Base-by-base conservation (phyloP, 2,888 invertebrate species). In the Aporophyla nigra region DNA sequence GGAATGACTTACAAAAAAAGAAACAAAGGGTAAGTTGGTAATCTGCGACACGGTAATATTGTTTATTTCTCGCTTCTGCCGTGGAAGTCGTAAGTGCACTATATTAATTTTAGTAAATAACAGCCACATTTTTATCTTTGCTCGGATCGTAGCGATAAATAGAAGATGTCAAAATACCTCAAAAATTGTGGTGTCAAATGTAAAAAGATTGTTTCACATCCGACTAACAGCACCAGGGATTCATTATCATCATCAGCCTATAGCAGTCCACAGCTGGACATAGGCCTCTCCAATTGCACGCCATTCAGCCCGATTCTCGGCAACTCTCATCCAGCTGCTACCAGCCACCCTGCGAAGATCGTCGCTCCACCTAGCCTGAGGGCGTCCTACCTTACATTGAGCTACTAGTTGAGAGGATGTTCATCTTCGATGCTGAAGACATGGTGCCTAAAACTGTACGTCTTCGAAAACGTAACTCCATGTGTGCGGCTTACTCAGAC, bases 401-500 rank as follows among this genome's bases (percentile, higher is more conserved):
- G n/a, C n/a, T n/a, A n/a, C n/a, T n/a, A n/a, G n/a, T n/a, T n/a
- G n/a, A n/a, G n/a, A n/a, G n/a, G n/a, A n/a, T n/a, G n/a, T n/a
- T n/a, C n/a, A n/a, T n/a, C n/a, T n/a, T n/a, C n/a, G n/a, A n/a
- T n/a, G n/a, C n/a, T n/a, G n/a, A n/a, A n/a, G n/a, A n/a, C n/a
- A n/a, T n/a, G n/a, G n/a, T n/a, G n/a, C n/a, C n/a, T n/a, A n/a
- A n/a, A n/a, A n/a, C n/a, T n/a, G 97, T 99, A 0, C 98, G 97
- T 88, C 96, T 99, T 1, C 97, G 99, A 10, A 93, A 97, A 0
- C 97, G 97, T 82, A 98, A 98, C 89, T 83, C 93, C 0, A 95
- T 97, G 62, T 99, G 99, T 93, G 97, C 97, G 0, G 97, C 98
- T 9, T 99, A 99, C 92, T 98, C 99, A 0, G 96, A 97, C 3